A percentile compares a stretch with the other conserved stretches of the same genome.
Conservation (phyloP, 2,113 vertebrate genomes). For the Aspidoscelis tigris region DNA sequence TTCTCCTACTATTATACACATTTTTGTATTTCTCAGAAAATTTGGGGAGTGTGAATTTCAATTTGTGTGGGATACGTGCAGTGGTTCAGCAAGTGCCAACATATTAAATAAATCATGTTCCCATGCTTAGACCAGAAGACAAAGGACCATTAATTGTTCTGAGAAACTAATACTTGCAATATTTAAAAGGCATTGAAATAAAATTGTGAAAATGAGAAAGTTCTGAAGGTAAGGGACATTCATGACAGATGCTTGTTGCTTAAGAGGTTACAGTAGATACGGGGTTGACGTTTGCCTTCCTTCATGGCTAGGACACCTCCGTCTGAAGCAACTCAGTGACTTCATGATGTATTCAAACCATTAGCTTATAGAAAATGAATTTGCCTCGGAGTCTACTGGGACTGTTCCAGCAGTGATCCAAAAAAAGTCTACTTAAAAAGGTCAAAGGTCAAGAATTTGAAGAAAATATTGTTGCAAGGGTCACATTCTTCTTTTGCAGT, state of each 20-base stretch:
- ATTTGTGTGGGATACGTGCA: too few species aligned
- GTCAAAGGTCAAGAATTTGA: neutral
- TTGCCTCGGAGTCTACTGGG: neutral
- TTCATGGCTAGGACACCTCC: neutral
- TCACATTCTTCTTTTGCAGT: neutral
- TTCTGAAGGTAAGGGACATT: neutral
- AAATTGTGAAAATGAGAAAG: neutral
- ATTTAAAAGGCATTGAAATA: neutral
- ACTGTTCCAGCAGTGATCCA: neutral
- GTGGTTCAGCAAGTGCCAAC: too few species aligned
- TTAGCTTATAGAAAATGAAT: neutral
- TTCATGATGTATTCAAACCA: neutral
- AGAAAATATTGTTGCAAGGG: neutral
- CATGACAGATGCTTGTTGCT: neutral
- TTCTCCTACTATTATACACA: too few species aligned
- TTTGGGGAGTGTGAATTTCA: too few species aligned
- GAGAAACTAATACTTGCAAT: too few species aligned
- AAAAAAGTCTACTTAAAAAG: neutral
- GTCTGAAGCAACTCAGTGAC: neutral
- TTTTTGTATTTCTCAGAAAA: too few species aligned
- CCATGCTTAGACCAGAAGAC: too few species aligned
- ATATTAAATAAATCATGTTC: too few species aligned
- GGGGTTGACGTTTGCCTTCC: neutral
- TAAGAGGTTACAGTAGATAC: neutral
- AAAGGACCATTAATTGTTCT: too few species aligned